phyloP scores from a whole-genome alignment of 2,888 invertebrate genomes.

The Drosophila koepferae region DNA sequence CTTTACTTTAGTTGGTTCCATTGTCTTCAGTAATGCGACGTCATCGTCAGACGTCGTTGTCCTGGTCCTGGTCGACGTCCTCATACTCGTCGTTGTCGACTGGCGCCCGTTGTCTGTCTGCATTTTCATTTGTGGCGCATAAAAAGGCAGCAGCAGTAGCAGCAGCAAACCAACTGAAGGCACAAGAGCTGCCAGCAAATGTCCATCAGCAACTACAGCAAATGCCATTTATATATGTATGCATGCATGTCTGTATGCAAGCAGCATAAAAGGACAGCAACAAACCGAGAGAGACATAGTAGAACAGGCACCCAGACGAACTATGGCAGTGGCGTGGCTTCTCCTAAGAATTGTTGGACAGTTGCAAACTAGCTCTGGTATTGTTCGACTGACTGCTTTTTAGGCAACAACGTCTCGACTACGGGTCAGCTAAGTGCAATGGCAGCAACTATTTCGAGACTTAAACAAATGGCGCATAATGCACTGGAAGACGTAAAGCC shows the following conservation, averaged over 20 bases:
- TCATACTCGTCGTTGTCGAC: conserved; percentile 34
- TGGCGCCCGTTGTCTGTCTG: conserved; percentile 81
- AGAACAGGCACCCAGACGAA: conserved; percentile 12
- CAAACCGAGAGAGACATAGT: conserved; percentile 37
- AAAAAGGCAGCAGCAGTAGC: conserved; percentile 58
- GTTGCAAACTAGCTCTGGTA: conserved; percentile 27
- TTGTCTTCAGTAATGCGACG: conserved; percentile 77
- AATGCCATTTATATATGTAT: conserved; percentile 48
- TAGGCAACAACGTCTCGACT: conserved; percentile 43
- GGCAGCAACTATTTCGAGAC: conserved; percentile 42
- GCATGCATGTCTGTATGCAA: conserved; percentile 36
- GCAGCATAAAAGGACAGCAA: conserved; percentile 58
- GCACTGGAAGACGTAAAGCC: conserved; percentile 29
- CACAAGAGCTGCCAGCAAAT: conserved; percentile 78
- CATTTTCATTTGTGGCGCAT: conserved; percentile 79
- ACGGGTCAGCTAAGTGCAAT: conserved; percentile 72
- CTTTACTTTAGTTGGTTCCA: conserved; percentile 66
- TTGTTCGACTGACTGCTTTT: conserved; percentile 33
- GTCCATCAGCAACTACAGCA: conserved; percentile 74
- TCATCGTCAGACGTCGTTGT: conserved; percentile 73
- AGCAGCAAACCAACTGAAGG: conserved; percentile 50
- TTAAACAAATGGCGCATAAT: conserved; percentile 44
- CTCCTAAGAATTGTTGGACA: conserved; percentile 32
- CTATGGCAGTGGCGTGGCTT: conserved; percentile 14
- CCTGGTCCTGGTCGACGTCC: conserved; percentile 51